phyloP scores from a whole-genome alignment of 2,888 invertebrate genomes.

The Hartigia nigra region DNA sequence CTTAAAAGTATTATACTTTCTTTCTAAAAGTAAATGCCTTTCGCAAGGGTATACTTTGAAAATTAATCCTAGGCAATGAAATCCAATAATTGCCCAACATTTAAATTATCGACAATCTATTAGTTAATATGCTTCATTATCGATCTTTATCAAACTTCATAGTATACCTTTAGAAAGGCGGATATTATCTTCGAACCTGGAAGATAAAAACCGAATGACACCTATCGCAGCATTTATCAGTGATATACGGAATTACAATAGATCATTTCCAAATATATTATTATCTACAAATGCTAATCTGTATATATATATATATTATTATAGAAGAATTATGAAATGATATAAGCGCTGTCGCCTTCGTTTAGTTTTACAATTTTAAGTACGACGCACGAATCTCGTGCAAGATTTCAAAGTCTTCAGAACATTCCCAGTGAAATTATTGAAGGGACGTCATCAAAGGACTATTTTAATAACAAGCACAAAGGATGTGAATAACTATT shows the following conservation, averaged over 20 bases:
- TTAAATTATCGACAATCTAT: neutral
- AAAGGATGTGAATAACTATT: neutral
- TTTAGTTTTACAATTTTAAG: neutral
- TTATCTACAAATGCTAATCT: neutral
- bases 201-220: neutral
- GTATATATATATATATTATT: neutral
- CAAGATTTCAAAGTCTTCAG: neutral
- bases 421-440: neutral
- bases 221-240: neutral
- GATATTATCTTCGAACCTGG: neutral
- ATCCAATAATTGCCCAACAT: neutral
- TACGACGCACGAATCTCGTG: neutral
- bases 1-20: constrained; percentile 68
- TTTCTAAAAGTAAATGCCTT: neutral
- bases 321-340: neutral
- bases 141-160: neutral
- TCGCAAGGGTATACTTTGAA: neutral
- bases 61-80: neutral
- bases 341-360: neutral
- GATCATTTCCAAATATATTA: neutral
- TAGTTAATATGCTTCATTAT: neutral
- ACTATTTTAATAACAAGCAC: neutral
- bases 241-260: neutral
- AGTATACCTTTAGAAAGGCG: neutral
- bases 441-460: neutral